Evolutionary conservation across 2,113 vertebrate species (phyloP).

Genomic region (Oceanites oceanicus): DNA sequence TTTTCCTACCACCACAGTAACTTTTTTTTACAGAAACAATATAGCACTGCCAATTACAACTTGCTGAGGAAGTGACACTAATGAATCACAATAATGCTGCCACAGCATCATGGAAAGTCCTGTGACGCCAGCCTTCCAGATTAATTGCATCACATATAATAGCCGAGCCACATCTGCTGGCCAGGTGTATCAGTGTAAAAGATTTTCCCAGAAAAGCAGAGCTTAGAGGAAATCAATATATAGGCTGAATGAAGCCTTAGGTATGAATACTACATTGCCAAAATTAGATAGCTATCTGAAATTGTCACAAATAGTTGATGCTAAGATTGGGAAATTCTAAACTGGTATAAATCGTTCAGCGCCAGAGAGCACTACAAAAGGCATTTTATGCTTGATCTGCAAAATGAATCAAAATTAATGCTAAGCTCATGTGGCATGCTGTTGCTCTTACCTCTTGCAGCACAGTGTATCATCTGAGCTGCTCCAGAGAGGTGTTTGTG

Average conservation of each 20-base stretch:
- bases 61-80: conserved; percentile 39
- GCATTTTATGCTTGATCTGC: conserved; percentile 55
- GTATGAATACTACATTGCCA: background rate
- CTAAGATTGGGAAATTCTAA: conserved; percentile 34
- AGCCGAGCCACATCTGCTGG: conserved; percentile 40
- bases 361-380: conserved; percentile 15
- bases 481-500: background rate
- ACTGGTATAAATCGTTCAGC: conserved; percentile 20
- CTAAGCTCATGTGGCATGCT: background rate
- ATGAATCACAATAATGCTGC: conserved; percentile 60
- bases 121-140: conserved; percentile 47
- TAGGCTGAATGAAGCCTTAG: background rate
- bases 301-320: conserved; percentile 41
- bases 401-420: conserved; percentile 64
- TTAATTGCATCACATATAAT: conserved; percentile 54
- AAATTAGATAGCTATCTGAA: conserved; percentile 18
- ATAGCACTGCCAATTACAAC: conserved; percentile 23
- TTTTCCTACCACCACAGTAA: background rate
- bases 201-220: background rate
- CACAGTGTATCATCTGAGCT: background rate
- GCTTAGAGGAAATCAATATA: conserved; percentile 6
- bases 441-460: conserved; percentile 22
- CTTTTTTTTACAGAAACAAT: conserved; percentile 24
- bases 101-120: conserved; percentile 6
- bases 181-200: conserved; percentile 38